Conservation (phyloP, 2,113 vertebrate genomes). For the Sigmodon hispidus region DNA sequence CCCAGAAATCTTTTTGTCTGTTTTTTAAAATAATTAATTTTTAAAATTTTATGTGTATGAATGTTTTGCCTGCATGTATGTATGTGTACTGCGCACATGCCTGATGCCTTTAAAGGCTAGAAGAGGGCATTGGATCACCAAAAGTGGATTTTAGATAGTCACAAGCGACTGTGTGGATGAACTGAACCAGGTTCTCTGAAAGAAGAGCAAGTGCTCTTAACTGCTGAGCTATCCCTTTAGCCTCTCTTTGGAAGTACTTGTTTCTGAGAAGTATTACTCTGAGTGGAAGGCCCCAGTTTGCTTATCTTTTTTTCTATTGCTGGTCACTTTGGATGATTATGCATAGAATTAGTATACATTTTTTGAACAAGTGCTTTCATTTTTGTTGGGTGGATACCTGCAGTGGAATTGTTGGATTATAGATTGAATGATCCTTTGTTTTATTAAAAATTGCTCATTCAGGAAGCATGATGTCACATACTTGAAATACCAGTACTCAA, state of each 20-base stretch:
- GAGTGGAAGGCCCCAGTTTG: neutral
- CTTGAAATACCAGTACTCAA: neutral
- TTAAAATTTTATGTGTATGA: neutral
- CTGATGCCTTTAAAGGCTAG: neutral
- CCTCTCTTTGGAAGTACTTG: neutral
- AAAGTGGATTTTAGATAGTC: neutral
- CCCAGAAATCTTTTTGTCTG: neutral
- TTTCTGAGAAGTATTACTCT: constrained; percentile 7
- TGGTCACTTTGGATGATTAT: neutral
- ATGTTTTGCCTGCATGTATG: neutral
- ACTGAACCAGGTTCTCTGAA: neutral
- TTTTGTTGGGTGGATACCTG: neutral
- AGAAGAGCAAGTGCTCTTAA: neutral
- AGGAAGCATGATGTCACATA: neutral
- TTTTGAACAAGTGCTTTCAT: neutral
- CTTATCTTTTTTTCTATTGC: neutral
- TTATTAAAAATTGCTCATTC: constrained; percentile 20
- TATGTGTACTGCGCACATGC: neutral
- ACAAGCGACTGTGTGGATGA: neutral
- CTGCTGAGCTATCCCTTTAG: neutral
- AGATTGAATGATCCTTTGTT: neutral
- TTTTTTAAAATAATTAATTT: neutral
- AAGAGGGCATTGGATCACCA: neutral
- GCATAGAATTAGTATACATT: neutral
- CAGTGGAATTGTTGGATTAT: constrained; percentile 11